Percentiles rank a stretch among this genome's conserved stretches.
phyloP scores from a whole-genome alignment of 2,113 vertebrate genomes.

The Saguinus midas region DNA sequence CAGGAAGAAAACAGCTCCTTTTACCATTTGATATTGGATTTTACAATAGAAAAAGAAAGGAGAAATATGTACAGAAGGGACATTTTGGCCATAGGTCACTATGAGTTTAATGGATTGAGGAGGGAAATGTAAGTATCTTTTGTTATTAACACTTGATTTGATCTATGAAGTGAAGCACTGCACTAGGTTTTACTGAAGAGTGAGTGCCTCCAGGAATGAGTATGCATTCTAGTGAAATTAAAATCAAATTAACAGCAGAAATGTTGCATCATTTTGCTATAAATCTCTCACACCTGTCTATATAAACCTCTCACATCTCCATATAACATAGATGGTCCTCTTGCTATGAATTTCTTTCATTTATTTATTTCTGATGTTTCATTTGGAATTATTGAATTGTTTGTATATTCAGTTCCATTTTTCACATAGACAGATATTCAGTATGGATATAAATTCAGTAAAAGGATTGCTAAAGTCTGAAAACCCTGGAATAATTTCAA shows the following conservation, averaged over 20 bases:
- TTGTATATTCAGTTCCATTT: not conserved
- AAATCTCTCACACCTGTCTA: not conserved
- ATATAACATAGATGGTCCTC: not conserved
- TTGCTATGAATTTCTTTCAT: constrained; percentile 38
- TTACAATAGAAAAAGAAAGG: constrained; percentile 31
- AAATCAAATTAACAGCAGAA: constrained; percentile 12
- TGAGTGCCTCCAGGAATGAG: not conserved
- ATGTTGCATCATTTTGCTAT: not conserved
- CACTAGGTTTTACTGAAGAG: not conserved
- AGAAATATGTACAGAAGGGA: not conserved
- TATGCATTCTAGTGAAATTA: not conserved
- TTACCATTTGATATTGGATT: not conserved
- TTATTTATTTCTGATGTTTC: not conserved
- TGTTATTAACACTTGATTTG: constrained; percentile 1
- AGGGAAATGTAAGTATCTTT: not conserved
- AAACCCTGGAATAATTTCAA: not conserved
- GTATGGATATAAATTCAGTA: not conserved
- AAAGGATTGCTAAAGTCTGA: not conserved
- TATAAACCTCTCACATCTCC: not conserved
- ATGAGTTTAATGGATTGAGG: not conserved
- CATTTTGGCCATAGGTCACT: not conserved
- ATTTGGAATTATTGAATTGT: not conserved
- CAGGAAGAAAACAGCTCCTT: constrained; percentile 9
- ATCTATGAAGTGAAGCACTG: not conserved
- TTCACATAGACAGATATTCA: not conserved